phyloP scores from a whole-genome alignment of 2,113 vertebrate genomes.

The Sula dactylatra region DNA sequence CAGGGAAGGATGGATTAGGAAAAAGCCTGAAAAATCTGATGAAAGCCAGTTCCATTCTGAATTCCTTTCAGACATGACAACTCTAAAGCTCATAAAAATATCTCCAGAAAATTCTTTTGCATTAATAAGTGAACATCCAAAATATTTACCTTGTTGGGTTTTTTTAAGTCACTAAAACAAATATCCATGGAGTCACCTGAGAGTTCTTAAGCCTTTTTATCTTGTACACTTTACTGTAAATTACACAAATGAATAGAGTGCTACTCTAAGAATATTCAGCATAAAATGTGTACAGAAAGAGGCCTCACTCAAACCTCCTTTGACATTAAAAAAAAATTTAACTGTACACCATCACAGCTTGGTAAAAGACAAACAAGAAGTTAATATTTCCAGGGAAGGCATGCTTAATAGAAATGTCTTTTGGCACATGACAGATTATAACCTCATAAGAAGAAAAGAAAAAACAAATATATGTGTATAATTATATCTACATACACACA shows the following conservation, averaged over 20 bases:
- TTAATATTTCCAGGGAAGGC: not conserved
- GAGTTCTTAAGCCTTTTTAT: not conserved
- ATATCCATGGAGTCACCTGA: not conserved
- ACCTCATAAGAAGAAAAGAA: not conserved
- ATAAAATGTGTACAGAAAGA: not conserved
- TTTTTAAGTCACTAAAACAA: not conserved
- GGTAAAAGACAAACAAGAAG: not conserved
- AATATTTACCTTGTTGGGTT: not conserved
- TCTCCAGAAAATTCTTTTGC: not conserved
- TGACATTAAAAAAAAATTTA: not conserved
- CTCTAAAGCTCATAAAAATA: not conserved
- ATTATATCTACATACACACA: too few species aligned
- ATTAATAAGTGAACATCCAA: not conserved
- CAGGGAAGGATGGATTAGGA: not conserved
- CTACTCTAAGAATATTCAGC: not conserved
- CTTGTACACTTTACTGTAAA: not conserved
- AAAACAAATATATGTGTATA: not conserved
- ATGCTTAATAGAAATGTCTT: not conserved
- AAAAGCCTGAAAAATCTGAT: not conserved
- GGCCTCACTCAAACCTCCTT: not conserved
- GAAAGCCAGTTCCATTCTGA: not conserved
- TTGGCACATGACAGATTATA: not conserved
- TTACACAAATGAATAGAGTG: not conserved
- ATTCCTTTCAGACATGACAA: not conserved
- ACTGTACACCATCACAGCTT: not conserved